Conservation (phyloP, 2,113 vertebrate genomes). For the Syngnathus scovelli region DNA sequence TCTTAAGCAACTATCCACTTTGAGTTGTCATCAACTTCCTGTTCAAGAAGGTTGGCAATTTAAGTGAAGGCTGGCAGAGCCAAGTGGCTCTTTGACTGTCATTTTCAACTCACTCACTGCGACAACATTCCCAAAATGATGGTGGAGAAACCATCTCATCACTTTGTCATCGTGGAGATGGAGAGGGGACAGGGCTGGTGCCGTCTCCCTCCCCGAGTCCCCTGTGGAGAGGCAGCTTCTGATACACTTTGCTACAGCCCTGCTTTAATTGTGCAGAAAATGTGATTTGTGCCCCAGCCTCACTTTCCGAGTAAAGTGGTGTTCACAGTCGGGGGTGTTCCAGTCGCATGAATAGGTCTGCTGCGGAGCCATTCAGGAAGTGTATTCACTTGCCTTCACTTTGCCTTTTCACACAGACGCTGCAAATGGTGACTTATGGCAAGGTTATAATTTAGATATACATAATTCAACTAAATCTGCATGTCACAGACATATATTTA, state of each 20-base stretch:
- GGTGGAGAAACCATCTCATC: slow-evolving; percentile 74
- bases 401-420: background rate
- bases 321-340: slow-evolving; percentile 65
- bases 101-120: slow-evolving; percentile 48
- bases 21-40: slow-evolving; percentile 25
- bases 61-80: slow-evolving; percentile 49
- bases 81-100: slow-evolving; percentile 30
- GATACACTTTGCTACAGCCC: slow-evolving; percentile 68
- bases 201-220: slow-evolving; percentile 49
- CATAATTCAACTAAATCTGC: background rate
- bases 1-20: slow-evolving; percentile 13
- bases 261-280: slow-evolving; percentile 81
- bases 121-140: slow-evolving; percentile 75
- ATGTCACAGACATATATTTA: background rate
- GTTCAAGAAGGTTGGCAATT: slow-evolving; percentile 37
- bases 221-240: slow-evolving; percentile 57
- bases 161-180: slow-evolving; percentile 66
- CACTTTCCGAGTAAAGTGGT: slow-evolving; percentile 70
- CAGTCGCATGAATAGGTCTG: slow-evolving; percentile 66
- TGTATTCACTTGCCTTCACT: slow-evolving; percentile 22
- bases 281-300: slow-evolving; percentile 77
- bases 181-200: slow-evolving; percentile 60
- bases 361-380: slow-evolving; percentile 62
- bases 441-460: background rate
- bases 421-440: background rate